Base-by-base conservation (phyloP, 2,888 invertebrate species). In the Nymphalis urticae region DNA sequence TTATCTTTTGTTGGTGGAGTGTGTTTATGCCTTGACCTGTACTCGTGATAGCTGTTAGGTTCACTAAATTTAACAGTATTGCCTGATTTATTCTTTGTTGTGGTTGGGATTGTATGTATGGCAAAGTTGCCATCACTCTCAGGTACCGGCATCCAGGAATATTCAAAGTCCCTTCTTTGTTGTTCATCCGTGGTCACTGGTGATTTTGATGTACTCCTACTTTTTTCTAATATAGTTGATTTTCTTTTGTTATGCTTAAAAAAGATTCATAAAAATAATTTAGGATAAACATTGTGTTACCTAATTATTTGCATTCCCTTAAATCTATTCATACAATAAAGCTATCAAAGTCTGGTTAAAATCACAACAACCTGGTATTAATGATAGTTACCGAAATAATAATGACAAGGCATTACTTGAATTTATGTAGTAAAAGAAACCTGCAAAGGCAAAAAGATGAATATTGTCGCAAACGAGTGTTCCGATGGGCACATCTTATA, bases 101-200 rank as follows among this genome's bases (percentile, higher is more conserved):
- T 72, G 24, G 79, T 77, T 1, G 90, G 88, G 75, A 92, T 86
- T 2, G 89, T 85, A 72, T 92, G 92, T 16, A 90, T 82, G 13
- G 86, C 87, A 1, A 90, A 81, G 63, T 82, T 87, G 2, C 80
- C 79, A 64, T 91, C 90, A 60, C 85, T 79, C n/a, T 92, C 92
- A 0, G 92, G 92, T 1, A 91, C 88, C 7, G 92, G 92, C 89
- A 92, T 87, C 92, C 92, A 92, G 10, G 92, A 90, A 72, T 92
- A 92, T 73, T 89, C 84, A 58, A 87, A 84, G 70, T 89, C 85
- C 66, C 78, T 80, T 56, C 80, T 80, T 64, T 82, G 78, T 24
- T 79, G 74, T 8, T 76, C 75, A 51, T 77, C 75, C 8, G 42
- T 69, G 69, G 74, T 79, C 2, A 72, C 51, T 53, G 86, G 85